Base-by-base conservation (phyloP, 2,113 vertebrate genomes). In the Poecile atricapillus region DNA sequence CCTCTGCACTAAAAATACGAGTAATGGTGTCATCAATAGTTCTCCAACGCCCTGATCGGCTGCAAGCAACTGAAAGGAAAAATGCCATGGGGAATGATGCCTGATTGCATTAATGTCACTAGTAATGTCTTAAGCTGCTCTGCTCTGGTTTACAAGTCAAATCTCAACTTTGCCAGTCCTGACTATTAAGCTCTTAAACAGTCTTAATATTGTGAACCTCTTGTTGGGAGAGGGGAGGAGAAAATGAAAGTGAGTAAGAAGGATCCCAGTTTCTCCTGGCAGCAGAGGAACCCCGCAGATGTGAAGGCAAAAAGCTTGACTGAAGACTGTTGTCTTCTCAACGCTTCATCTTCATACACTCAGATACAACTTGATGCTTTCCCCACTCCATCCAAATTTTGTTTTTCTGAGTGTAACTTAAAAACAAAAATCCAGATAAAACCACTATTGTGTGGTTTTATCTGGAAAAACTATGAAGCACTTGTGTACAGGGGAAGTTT, bases 71-170 rank as follows among this genome's bases (percentile, higher is more conserved):
- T 52, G 56, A 56, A 82, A 77, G 49, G 62, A 53, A 75, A 87
- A 94, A 68, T 62, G 77, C 81, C n/a, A 28, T 20, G 1, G 16
- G 87, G 83, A 87, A 84, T 49, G 73, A 49, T 82, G 77, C 65
- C 78, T 83, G 47, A 89, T 84, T 87, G 69, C 80, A 82, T 94
- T 94, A 94, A 64, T 94, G 52, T 94, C 89, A 81, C 69, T 87
- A 44, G 33, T 63, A 78, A 90, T 86, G 53, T 90, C 83, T 93
- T 86, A 43, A 89, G 83, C 64, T 89, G 33, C 49, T 87, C 79
- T 93, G 71, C 71, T 92, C 70, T 69, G 68, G 55, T 86, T 94
- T 80, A 25, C 69, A 91, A 93, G 92, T 93, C 80, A 89, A 93
- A 94, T 94, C 69, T 91, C 33, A 84, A 15, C 27, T 89, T 92